phyloP scores from a whole-genome alignment of 2,888 invertebrate genomes.

The Cacoxenus indagator region DNA sequence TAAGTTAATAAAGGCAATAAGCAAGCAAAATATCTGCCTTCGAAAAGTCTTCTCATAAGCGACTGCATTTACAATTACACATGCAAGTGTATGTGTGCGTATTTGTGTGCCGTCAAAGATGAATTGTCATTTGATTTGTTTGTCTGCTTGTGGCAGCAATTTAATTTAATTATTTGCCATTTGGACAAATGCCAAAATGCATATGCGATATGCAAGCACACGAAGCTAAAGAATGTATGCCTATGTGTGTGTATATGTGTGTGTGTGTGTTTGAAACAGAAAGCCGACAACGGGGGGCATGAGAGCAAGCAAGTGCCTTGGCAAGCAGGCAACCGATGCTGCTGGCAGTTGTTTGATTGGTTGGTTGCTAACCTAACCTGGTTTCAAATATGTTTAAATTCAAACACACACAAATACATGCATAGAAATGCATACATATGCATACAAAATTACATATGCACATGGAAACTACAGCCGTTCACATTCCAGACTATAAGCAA shows the following conservation, averaged over 20 bases:
- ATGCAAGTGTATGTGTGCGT: background rate
- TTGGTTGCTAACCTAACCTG: slow-evolving; percentile 18
- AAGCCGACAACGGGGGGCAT: too few species aligned
- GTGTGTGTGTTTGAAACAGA: background rate
- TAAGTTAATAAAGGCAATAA: slow-evolving; percentile 31
- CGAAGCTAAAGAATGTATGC: slow-evolving; percentile 6
- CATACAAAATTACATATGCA: background rate
- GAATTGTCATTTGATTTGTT: slow-evolving; percentile 65
- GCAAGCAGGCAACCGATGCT: background rate
- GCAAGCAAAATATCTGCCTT: background rate
- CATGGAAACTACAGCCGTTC: background rate
- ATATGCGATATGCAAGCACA: slow-evolving; percentile 11
- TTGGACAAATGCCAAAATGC: slow-evolving; percentile 61
- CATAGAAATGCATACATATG: background rate
- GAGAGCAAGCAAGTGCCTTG: background rate
- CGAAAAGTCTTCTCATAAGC: background rate
- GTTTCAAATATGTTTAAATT: slow-evolving; percentile 14
- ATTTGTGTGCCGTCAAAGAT: slow-evolving; percentile 42
- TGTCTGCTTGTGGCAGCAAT: slow-evolving; percentile 65
- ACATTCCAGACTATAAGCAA: background rate
- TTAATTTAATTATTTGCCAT: slow-evolving; percentile 70
- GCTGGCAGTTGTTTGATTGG: slow-evolving; percentile 40
- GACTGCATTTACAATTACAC: slow-evolving; percentile 22
- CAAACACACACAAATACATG: background rate
- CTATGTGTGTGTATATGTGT: slow-evolving; percentile 12